Conservation (phyloP, 2,113 vertebrate species). For the Menidia beryllina region DNA sequence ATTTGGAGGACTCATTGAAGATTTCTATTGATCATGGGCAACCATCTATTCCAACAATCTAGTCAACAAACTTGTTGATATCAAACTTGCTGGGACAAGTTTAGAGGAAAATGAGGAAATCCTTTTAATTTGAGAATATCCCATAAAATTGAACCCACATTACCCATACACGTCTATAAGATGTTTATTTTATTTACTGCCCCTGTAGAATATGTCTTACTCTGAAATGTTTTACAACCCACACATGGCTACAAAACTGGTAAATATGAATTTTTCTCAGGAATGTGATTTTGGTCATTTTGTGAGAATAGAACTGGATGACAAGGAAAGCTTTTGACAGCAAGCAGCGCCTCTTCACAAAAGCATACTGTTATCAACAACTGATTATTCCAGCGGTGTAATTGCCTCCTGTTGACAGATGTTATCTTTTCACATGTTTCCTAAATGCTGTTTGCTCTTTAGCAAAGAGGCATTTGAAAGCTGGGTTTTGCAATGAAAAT, state of each 20-base stretch:
- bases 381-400: conserved; percentile 28
- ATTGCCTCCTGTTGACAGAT: conserved; percentile 31
- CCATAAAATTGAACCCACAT: no score
- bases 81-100: no score
- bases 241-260: not conserved
- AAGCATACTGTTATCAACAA: conserved; percentile 17
- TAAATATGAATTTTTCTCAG: not conserved
- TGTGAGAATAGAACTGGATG: not conserved
- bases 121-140: no score
- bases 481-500: conserved; percentile 42
- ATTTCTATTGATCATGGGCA: no score
- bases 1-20: no score
- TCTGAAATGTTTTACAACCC: not conserved
- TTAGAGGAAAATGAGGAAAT: no score
- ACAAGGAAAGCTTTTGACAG: conserved; percentile 9
- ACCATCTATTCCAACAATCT: no score
- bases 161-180: no score
- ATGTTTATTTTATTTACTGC: no score
- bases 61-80: no score
- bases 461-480: conserved; percentile 43
- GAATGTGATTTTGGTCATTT: not conserved
- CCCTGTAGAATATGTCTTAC: not conserved
- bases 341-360: conserved; percentile 27
- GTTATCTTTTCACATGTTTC: conserved; percentile 41
- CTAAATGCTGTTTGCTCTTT: conserved; percentile 28